Conservation (phyloP, 2,113 vertebrate species). For the Arothron firmamentum region DNA sequence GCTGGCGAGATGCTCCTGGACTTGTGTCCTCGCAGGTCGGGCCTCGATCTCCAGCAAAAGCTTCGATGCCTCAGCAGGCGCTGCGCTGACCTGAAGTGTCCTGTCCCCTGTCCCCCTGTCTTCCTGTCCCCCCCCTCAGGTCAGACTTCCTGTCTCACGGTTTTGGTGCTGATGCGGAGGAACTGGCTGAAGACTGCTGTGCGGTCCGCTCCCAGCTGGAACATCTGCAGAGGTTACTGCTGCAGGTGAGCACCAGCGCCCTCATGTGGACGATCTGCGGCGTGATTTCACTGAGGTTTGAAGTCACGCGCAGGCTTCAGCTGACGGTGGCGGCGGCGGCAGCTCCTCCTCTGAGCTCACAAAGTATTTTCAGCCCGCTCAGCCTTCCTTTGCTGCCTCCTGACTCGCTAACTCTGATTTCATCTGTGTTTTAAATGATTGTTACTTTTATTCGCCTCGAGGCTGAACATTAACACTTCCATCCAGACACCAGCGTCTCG, state of each 20-base stretch:
- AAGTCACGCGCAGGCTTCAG: no score
- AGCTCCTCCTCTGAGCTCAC: no score
- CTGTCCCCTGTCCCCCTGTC: no score
- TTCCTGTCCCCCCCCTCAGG: slow-evolving; percentile 11
- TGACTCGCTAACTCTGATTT: no score
- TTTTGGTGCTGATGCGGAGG: slow-evolving; percentile 80
- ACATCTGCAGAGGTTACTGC: slow-evolving; percentile 79
- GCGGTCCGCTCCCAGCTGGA: slow-evolving; percentile 86
- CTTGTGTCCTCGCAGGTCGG: slow-evolving; percentile 36
- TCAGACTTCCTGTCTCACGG: slow-evolving; percentile 18
- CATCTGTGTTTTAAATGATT: background rate
- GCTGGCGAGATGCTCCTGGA: slow-evolving; percentile 34
- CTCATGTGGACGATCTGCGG: no score
- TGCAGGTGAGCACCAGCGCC: slow-evolving; percentile 79
- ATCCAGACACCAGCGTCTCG: no score
- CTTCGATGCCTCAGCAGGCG: background rate
- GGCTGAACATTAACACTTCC: no score
- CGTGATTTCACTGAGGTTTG: no score
- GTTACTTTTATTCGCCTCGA: no score
- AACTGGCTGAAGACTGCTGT: slow-evolving; percentile 90
- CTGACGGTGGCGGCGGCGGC: no score
- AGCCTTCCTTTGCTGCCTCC: no score
- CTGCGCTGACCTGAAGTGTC: background rate
- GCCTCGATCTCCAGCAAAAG: background rate
- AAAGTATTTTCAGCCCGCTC: no score